phyloP scores from a whole-genome alignment of 2,797 vertebrate genomes.

The Oophaga sylvatica region DNA sequence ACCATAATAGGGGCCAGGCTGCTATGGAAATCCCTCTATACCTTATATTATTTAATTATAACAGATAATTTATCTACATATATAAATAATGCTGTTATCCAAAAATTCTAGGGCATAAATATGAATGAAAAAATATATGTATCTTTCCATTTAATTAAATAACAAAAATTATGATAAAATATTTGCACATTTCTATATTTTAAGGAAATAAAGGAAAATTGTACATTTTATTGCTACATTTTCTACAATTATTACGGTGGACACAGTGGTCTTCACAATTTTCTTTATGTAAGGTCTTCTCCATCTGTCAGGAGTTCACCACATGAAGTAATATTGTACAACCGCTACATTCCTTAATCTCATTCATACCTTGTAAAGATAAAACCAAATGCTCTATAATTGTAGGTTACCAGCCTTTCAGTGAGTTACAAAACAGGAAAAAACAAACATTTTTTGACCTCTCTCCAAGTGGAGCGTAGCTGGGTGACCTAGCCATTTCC shows the following conservation, averaged over 20 bases:
- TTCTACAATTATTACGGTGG: too few relatives aligned
- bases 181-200: background rate
- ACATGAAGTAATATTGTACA: background rate
- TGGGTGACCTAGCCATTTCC: conserved; percentile 43
- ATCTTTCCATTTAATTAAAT: too few relatives aligned
- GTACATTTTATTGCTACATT: background rate
- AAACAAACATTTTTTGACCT: conserved; percentile 50
- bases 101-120: too few relatives aligned
- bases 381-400: conserved; percentile 24
- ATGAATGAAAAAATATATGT: too few relatives aligned
- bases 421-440: conserved; percentile 15
- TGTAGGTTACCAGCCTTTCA: conserved; percentile 16
- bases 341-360: background rate
- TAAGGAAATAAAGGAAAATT: background rate
- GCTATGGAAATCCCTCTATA: too few relatives aligned
- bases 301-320: conserved; percentile 2
- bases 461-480: conserved; percentile 33
- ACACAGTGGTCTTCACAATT: background rate
- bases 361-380: conserved; percentile 30
- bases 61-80: too few relatives aligned
- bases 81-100: too few relatives aligned
- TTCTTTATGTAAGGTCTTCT: background rate
- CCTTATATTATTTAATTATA: too few relatives aligned
- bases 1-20: too few relatives aligned
- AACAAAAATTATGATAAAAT: background rate